Evolutionary conservation across 2,797 vertebrate genomes (phyloP), one percentile per base, ranked within the genome.

Genomic region (Diceros bicornis): DNA sequence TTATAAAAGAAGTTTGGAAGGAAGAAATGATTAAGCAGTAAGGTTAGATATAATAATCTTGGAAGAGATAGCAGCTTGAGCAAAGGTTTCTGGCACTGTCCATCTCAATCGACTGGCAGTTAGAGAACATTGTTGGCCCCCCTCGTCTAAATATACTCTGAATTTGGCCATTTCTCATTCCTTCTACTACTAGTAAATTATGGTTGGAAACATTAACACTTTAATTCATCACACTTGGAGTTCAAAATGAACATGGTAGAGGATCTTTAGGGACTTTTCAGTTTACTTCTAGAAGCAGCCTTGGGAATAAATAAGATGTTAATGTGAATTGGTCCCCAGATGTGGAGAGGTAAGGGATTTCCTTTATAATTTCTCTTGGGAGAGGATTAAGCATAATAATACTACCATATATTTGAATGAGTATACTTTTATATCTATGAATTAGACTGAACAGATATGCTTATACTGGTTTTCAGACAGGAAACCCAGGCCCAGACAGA

Each of bases 21-120:
- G 55, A 62, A 64, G 68, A 87, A 84, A 78, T 78, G 57, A 66
- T 14, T 41, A 82, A 71, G 64, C 71, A 52, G n/a, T 61, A 32
- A 94, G 52, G 79, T 81, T 78, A 82, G 29, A 41, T 64, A 55
- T 81, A 88, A n/a, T 77, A 94, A 92, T 62, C 59, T 68, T 89
- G 84, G 74, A 23, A 77, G 62, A 77, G 52, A 86, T 50, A 47
- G 59, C 52, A 75, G 23, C 32, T 52, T 93, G 86, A 91, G 29
- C 59, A 34, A 84, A 88, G 64, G 37, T 78, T 82, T 94, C 69
- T 78, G 50, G 32, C 71, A 41, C 34, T 20, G 44, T 83, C 41
- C 10, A 1, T 59, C 44, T 50, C 23, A 52, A 6, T 55, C 17
- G 37, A 55, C 37, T 37, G 25, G 78, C 7, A 61, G n/a, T 55